Evolutionary conservation across 2,797 vertebrate genomes (phyloP).

Genomic region (Poecilia gillii): DNA sequence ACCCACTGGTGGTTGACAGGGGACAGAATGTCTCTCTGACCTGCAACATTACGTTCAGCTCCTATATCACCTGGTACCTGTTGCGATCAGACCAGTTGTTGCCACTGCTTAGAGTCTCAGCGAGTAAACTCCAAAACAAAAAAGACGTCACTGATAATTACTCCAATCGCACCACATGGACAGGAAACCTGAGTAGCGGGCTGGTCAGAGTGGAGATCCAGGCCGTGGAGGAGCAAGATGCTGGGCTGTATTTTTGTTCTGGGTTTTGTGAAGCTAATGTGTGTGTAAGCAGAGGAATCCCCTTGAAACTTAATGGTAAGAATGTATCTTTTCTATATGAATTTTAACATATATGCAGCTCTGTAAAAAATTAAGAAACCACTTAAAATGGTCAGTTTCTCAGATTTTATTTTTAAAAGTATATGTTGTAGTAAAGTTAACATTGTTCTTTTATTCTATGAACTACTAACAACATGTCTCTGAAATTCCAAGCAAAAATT

Average conservation of each 20-base stretch:
- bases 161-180: rapidly evolving
- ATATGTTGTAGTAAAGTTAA: no score
- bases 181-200: rapidly evolving
- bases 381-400: no score
- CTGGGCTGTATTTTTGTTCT: constrained; percentile 60
- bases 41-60: constrained; percentile 24
- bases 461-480: no score
- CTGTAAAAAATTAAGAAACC: no score
- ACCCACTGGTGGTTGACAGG: background rate
- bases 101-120: constrained; percentile 31
- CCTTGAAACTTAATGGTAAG: constrained; percentile 42
- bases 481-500: no score
- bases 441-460: no score
- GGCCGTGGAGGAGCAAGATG: constrained; percentile 31
- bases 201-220: constrained; percentile 25
- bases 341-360: background rate
- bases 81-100: constrained; percentile 37
- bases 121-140: rapidly evolving
- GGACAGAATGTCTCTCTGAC: constrained; percentile 47
- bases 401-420: no score
- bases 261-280: rapidly evolving
- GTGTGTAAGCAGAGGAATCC: background rate
- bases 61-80: constrained; percentile 37
- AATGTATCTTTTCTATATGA: background rate
- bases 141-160: rapidly evolving